Conservation (phyloP, 2,888 invertebrate species). For the Scaptomyza flava region DNA sequence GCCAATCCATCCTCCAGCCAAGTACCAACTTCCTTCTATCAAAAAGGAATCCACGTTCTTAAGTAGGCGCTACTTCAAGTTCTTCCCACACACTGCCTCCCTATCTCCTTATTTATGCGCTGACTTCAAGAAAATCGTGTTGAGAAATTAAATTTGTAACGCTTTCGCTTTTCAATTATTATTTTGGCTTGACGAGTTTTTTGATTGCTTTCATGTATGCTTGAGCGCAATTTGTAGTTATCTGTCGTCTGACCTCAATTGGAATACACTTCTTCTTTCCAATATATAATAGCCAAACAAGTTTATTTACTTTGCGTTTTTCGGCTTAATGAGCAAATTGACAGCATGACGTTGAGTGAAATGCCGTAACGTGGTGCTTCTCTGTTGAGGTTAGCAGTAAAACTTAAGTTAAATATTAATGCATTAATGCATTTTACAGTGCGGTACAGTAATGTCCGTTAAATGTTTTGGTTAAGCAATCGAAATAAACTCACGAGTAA, state of each 20-base stretch:
- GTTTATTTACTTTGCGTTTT: slow-evolving; percentile 54
- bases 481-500: too few relatives aligned
- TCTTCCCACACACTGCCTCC: not conserved
- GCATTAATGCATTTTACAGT: not conserved
- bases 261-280: slow-evolving; percentile 17
- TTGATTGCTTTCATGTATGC: slow-evolving; percentile 68
- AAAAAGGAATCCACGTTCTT: slow-evolving; percentile 10
- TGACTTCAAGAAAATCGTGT: slow-evolving; percentile 60
- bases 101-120: slow-evolving; percentile 12
- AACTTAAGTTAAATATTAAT: slow-evolving; percentile 8
- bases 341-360: slow-evolving; percentile 61
- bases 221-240: slow-evolving; percentile 57
- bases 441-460: slow-evolving; percentile 12
- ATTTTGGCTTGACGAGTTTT: slow-evolving; percentile 57
- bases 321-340: slow-evolving; percentile 67
- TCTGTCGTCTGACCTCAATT: slow-evolving; percentile 68
- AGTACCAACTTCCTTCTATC: slow-evolving; percentile 1
- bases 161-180: slow-evolving; percentile 71
- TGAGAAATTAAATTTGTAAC: slow-evolving; percentile 67
- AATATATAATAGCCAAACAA: slow-evolving; percentile 22
- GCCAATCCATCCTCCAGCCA: too few relatives aligned
- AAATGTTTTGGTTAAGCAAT: too few relatives aligned
- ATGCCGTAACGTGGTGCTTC: slow-evolving; percentile 27
- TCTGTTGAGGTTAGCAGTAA: not conserved
- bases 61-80: slow-evolving; percentile 36